Conservation (phyloP, 2,113 vertebrate species). For the Hiodon tergisus region DNA sequence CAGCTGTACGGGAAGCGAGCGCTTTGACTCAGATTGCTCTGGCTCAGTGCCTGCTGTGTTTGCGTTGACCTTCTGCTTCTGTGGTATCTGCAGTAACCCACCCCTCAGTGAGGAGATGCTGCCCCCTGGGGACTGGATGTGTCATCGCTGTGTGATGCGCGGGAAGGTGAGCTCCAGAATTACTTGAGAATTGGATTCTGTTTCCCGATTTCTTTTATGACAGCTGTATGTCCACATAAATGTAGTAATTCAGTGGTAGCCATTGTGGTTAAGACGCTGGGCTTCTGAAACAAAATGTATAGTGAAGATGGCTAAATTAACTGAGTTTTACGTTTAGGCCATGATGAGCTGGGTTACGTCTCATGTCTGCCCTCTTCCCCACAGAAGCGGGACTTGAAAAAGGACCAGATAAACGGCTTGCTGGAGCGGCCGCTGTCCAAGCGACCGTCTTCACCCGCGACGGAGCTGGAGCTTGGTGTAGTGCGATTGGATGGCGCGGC, state of each 20-base stretch:
- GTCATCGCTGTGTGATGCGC: slow-evolving; percentile 92
- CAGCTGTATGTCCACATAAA: too few species aligned
- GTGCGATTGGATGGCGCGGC: slow-evolving; percentile 66
- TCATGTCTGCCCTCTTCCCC: slow-evolving; percentile 13
- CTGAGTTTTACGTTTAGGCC: too few species aligned
- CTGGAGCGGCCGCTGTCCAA: slow-evolving; percentile 74
- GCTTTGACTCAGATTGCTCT: not conserved
- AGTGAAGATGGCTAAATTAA: too few species aligned
- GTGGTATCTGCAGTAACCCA: slow-evolving; percentile 72
- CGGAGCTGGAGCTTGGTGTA: slow-evolving; percentile 73
- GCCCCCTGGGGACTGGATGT: slow-evolving; percentile 98
- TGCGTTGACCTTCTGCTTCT: slow-evolving; percentile 38
- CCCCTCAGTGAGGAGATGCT: slow-evolving; percentile 96
- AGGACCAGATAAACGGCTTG: slow-evolving; percentile 89
- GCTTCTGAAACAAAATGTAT: too few species aligned
- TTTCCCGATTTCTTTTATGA: not conserved
- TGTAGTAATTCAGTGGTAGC: slow-evolving; percentile 15
- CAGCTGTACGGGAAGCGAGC: too few species aligned
- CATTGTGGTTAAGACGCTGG: too few species aligned
- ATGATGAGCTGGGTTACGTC: too few species aligned
- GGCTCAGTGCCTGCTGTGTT: not conserved
- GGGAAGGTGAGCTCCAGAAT: slow-evolving; percentile 73
- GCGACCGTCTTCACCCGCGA: slow-evolving; percentile 76
- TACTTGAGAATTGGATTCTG: not conserved
- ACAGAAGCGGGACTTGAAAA: slow-evolving; percentile 91